phyloP scores from a whole-genome alignment of 92 coral and sea anemone species.

The Ricordea florida region DNA sequence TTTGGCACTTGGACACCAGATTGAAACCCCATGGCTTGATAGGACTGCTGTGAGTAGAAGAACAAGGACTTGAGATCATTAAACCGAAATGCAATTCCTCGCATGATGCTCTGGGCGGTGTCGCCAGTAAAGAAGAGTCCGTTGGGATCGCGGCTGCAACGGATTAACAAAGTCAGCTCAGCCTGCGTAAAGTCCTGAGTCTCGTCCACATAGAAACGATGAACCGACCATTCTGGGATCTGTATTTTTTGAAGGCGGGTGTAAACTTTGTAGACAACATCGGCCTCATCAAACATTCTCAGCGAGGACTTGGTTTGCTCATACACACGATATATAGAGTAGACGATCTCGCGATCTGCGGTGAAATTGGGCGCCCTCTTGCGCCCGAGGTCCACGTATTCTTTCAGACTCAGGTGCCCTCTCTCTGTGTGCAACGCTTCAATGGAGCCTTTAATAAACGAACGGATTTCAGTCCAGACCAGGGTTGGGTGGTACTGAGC shows the following conservation, averaged over 20 bases:
- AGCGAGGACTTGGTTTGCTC: slow-evolving; percentile 61
- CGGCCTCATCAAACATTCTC: slow-evolving; percentile 97
- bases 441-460: slow-evolving; percentile 96
- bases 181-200: slow-evolving; percentile 99
- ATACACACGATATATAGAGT: slow-evolving; percentile 71
- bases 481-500: slow-evolving; percentile 88
- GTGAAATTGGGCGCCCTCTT: slow-evolving; percentile 95
- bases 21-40: slow-evolving; percentile 36
- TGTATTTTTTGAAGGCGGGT: slow-evolving; percentile 65
- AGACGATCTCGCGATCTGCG: slow-evolving; percentile 75
- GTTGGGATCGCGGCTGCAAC: slow-evolving; percentile 89
- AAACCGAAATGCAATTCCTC: slow-evolving; percentile 97
- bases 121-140: slow-evolving; percentile 96
- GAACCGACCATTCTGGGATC: slow-evolving; percentile 93
- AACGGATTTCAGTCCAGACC: slow-evolving; percentile 96
- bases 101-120: slow-evolving; percentile 99
- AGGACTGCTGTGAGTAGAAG: slow-evolving; percentile 70
- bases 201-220: slow-evolving; percentile 91
- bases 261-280: slow-evolving; percentile 81
- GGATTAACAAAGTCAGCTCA: slow-evolving; percentile 84
- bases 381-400: slow-evolving; percentile 82
- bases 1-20: slow-evolving; percentile 72
- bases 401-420: slow-evolving; percentile 73
- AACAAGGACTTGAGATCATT: slow-evolving; percentile 90
- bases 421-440: slow-evolving; percentile 75